phyloP scores from a whole-genome alignment of 2,113 vertebrate species.

The Leiothrix lutea region DNA sequence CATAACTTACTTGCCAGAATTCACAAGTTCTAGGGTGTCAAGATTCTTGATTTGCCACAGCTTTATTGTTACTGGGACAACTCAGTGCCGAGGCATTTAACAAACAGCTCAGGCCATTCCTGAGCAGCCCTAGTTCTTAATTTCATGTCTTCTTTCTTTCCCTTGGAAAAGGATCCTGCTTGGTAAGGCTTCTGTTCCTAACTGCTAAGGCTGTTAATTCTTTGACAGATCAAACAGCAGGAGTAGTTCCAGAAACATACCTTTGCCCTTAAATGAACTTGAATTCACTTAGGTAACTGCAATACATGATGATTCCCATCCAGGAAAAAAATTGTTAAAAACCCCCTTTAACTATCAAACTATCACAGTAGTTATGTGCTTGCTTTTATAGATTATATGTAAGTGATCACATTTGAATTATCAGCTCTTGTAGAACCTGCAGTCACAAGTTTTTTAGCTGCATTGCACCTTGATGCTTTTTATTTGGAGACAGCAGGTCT shows the following conservation, averaged over 20 bases:
- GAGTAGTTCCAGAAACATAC: not conserved
- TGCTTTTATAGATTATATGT: not conserved
- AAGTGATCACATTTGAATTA: not conserved
- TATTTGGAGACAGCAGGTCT: not conserved
- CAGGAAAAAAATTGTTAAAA: not conserved
- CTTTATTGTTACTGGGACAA: not conserved
- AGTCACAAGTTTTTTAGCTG: not conserved
- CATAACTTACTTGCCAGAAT: constrained; percentile 30
- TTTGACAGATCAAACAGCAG: not conserved
- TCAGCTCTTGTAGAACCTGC: not conserved
- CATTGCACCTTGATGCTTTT: not conserved
- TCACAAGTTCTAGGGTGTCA: constrained; percentile 20
- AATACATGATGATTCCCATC: not conserved
- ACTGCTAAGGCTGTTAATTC: not conserved
- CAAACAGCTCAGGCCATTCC: not conserved
- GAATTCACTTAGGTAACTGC: not conserved
- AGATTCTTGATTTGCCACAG: constrained; percentile 14
- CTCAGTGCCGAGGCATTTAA: not conserved
- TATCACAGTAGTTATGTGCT: not conserved
- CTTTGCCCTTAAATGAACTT: not conserved
- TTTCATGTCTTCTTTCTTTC: not conserved
- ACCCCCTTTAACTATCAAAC: not conserved
- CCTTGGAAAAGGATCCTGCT: not conserved
- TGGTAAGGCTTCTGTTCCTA: not conserved
- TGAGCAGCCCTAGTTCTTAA: not conserved